A percentile compares a stretch with the other conserved stretches of the same genome.
These are phyloP conservation scores for Cepphus grylle DNA, from an alignment of 2,113 vertebrate species.

Conservation along the genomic window DNA sequence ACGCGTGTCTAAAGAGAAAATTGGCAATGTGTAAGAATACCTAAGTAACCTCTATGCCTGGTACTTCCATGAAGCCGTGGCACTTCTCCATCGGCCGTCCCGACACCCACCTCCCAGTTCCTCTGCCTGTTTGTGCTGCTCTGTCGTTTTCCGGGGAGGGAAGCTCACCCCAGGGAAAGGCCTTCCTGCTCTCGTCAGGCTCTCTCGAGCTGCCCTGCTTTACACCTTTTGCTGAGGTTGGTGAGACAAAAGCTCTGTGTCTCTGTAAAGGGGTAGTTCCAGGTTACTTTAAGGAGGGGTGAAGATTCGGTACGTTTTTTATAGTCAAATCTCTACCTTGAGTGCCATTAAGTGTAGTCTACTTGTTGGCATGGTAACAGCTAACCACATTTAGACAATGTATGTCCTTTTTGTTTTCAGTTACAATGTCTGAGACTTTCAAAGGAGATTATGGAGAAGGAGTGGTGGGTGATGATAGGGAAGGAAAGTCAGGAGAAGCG, in stretches of 20 bases:
- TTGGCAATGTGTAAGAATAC: neutral
- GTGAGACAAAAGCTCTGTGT: neutral
- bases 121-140: neutral
- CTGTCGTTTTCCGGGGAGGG: neutral
- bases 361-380: neutral
- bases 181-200: neutral
- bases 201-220: neutral
- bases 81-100: rapidly evolving
- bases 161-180: neutral
- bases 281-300: neutral
- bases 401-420: neutral
- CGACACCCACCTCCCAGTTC: neutral
- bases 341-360: neutral
- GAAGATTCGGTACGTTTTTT: neutral
- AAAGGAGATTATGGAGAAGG: neutral
- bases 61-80: neutral
- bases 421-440: neutral
- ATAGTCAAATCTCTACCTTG: neutral
- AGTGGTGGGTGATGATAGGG: neutral
- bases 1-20: neutral
- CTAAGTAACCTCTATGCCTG: neutral
- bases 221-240: neutral
- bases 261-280: neutral
- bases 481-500: neutral
- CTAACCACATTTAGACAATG: neutral